phyloP scores from a whole-genome alignment of 2,797 vertebrate genomes.

The Neosalanx taihuensis region DNA sequence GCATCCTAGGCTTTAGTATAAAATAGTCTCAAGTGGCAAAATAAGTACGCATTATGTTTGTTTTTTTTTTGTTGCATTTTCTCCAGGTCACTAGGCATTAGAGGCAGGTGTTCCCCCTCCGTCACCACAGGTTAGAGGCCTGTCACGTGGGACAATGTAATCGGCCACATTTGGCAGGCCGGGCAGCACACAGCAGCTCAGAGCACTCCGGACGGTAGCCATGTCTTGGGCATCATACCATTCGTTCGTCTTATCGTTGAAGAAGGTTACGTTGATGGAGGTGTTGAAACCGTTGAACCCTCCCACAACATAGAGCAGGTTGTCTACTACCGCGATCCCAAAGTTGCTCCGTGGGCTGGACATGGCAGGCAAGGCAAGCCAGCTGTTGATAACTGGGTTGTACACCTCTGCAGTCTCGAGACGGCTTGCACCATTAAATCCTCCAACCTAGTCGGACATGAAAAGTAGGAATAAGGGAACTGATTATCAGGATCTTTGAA shows the following conservation, averaged over 20 bases:
- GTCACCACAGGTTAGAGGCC: not conserved
- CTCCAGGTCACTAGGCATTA: not conserved
- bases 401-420: constrained; percentile 76
- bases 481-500: not conserved
- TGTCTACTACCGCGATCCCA: constrained; percentile 76
- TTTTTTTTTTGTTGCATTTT: not conserved
- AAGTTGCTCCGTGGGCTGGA: constrained; percentile 82
- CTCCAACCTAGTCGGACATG: constrained; percentile 74
- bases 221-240: constrained; percentile 22
- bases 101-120: not conserved
- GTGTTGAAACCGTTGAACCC: constrained; percentile 64
- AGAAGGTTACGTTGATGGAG: constrained; percentile 15
- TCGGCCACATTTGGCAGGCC: constrained; percentile 22
- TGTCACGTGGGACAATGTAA: constrained; percentile 7
- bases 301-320: constrained; percentile 51
- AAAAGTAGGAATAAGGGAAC: not conserved
- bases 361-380: constrained; percentile 73
- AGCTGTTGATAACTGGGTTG: constrained; percentile 66
- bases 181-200: constrained; percentile 24
- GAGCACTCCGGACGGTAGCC: constrained; percentile 13
- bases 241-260: constrained; percentile 4
- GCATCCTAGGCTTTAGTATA: not conserved
- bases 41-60: not conserved
- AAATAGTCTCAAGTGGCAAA: not conserved
- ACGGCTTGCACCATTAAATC: constrained; percentile 71